These are phyloP conservation scores for Alexandromys fortis DNA, from an alignment of 2,113 vertebrate genomes.

Conservation along the genomic window DNA sequence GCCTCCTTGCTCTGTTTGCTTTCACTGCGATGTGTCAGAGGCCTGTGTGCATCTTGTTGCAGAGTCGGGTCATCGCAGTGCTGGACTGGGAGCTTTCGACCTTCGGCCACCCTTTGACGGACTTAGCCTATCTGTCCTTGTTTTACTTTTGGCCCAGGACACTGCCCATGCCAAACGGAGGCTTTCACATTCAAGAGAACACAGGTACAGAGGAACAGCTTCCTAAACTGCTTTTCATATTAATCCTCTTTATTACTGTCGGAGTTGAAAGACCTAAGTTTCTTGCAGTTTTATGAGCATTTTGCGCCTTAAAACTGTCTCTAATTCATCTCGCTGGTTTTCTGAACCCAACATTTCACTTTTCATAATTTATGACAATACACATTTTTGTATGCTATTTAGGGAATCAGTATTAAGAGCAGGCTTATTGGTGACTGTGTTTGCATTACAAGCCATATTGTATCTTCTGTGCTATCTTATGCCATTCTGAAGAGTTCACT, in stretches of 20 bases:
- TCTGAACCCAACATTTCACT: constrained; percentile 9
- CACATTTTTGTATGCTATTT: constrained; percentile 26
- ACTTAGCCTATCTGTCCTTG: constrained; percentile 89
- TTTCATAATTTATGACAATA: constrained; percentile 43
- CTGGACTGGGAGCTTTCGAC: constrained; percentile 98
- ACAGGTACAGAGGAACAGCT: constrained; percentile 79
- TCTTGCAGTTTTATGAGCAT: constrained; percentile 14
- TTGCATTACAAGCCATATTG: neutral
- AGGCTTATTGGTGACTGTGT: neutral
- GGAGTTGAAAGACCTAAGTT: neutral
- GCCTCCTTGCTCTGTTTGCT: constrained; percentile 3
- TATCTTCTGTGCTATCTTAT: neutral
- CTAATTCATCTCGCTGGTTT: constrained; percentile 52
- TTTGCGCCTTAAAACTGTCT: constrained; percentile 44
- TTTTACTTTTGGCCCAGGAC: constrained; percentile 88
- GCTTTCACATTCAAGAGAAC: constrained; percentile 10
- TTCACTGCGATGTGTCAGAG: constrained; percentile 1
- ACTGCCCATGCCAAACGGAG: constrained; percentile 20
- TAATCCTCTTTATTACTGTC: neutral
- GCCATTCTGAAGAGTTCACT: constrained; percentile 31
- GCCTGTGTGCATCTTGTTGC: constrained; percentile 66
- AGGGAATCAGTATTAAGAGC: constrained; percentile 31
- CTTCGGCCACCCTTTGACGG: constrained; percentile 92
- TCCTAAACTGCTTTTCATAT: constrained; percentile 10
- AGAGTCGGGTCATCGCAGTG: constrained; percentile 92